phyloP scores from a whole-genome alignment of 2,113 vertebrate species.

The Notothenia coriiceps region DNA sequence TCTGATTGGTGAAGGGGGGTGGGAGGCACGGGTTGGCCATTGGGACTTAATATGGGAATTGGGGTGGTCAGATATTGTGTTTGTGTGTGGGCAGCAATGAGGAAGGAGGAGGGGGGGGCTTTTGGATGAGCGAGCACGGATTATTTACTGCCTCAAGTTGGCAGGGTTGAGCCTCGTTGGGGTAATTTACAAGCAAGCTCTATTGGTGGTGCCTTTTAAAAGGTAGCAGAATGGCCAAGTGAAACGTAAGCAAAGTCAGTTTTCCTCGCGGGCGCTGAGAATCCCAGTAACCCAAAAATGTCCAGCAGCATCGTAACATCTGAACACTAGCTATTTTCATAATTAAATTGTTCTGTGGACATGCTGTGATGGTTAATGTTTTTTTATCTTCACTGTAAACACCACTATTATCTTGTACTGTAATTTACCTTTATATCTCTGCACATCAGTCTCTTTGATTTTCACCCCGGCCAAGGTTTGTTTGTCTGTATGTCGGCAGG shows the following conservation, averaged over 20 bases:
- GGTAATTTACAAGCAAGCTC: conserved; percentile 84
- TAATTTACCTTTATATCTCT: too few relatives aligned
- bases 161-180: conserved; percentile 81
- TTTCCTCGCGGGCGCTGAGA: conserved; percentile 56
- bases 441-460: too few relatives aligned
- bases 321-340: too few relatives aligned
- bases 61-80: conserved; percentile 61
- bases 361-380: too few relatives aligned
- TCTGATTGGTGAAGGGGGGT: conserved; percentile 75
- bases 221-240: conserved; percentile 79
- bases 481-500: too few relatives aligned
- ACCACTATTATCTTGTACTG: too few relatives aligned
- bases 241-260: conserved; percentile 76
- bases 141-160: conserved; percentile 87
- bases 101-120: conserved; percentile 79
- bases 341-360: too few relatives aligned
- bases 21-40: conserved; percentile 69
- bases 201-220: conserved; percentile 82
- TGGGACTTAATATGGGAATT: conserved; percentile 42
- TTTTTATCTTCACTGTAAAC: too few relatives aligned
- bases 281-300: conserved; percentile 58
- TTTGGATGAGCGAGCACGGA: conserved; percentile 81
- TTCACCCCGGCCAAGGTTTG: background rate
- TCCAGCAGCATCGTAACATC: conserved; percentile 50
- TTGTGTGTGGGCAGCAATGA: conserved; percentile 79